A percentile compares a stretch with the other conserved stretches of the same genome.
These are phyloP conservation scores for Acipenser oxyrinchus DNA, from an alignment of 2,797 vertebrate species.

Conservation along the genomic window DNA sequence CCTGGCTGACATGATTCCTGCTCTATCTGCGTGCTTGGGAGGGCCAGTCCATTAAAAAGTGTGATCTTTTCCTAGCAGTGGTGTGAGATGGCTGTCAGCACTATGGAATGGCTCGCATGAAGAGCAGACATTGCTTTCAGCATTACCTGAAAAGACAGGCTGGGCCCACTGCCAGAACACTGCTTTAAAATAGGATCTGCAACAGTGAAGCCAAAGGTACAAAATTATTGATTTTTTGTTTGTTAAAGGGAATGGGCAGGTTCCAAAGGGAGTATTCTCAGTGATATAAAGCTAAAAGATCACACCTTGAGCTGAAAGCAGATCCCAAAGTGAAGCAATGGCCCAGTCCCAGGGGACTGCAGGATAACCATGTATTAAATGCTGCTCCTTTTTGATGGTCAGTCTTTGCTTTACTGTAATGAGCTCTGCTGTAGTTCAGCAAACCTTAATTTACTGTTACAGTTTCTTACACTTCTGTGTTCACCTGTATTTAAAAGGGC, in stretches of 20 bases:
- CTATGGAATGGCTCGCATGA: constrained; percentile 36
- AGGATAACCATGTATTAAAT: too few species aligned
- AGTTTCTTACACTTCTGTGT: too few species aligned
- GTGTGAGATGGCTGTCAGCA: constrained; percentile 33
- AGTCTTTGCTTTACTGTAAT: too few species aligned
- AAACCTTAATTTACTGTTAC: too few species aligned
- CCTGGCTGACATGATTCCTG: not conserved
- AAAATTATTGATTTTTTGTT: constrained; percentile 5
- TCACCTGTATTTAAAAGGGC: too few species aligned
- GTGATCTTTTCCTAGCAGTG: constrained; percentile 38
- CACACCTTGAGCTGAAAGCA: constrained; percentile 29
- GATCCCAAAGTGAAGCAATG: constrained; percentile 6
- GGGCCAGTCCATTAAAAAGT: constrained; percentile 40
- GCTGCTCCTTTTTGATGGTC: too few species aligned
- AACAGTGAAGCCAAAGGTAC: not conserved
- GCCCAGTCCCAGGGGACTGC: not conserved
- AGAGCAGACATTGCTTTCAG: constrained; percentile 34
- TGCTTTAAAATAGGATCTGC: constrained; percentile 38
- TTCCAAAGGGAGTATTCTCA: not conserved
- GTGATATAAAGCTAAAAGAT: not conserved
- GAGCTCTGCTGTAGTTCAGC: too few species aligned
- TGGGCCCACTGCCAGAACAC: constrained; percentile 40
- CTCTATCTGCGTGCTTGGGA: constrained; percentile 17
- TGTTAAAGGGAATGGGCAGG: not conserved
- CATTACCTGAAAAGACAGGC: constrained; percentile 11